Conservation (phyloP, 2,113 vertebrate genomes). For the Tupaia chinensis region DNA sequence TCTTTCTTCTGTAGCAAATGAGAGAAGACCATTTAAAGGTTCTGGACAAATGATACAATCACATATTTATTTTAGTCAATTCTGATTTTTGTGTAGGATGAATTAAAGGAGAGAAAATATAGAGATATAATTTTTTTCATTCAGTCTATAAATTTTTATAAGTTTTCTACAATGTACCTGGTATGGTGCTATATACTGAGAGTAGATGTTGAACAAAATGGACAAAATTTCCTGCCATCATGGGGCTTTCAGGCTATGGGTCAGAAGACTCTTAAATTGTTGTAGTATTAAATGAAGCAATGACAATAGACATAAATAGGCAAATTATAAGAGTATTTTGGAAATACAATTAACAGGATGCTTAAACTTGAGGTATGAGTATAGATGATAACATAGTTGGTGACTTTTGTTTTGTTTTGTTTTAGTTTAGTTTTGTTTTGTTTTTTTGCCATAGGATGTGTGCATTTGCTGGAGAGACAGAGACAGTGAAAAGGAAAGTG, state of each 20-base stretch:
- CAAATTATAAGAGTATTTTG: neutral
- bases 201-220: neutral
- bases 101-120: neutral
- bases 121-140: neutral
- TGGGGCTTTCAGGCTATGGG: neutral
- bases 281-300: neutral
- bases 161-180: neutral
- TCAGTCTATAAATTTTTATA: constrained; percentile 11
- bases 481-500: too few species aligned
- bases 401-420: neutral
- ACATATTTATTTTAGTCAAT: neutral
- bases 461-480: too few species aligned
- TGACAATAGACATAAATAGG: neutral
- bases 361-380: neutral
- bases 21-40: neutral
- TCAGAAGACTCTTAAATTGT: neutral
- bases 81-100: neutral
- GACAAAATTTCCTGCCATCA: neutral
- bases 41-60: neutral
- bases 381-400: neutral
- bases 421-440: too few species aligned
- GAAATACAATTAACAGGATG: neutral
- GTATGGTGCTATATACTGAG: neutral
- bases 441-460: too few species aligned
- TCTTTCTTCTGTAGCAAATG: neutral